phyloP scores from a whole-genome alignment of 2,797 vertebrate genomes.

The Centropyge bicolor region DNA sequence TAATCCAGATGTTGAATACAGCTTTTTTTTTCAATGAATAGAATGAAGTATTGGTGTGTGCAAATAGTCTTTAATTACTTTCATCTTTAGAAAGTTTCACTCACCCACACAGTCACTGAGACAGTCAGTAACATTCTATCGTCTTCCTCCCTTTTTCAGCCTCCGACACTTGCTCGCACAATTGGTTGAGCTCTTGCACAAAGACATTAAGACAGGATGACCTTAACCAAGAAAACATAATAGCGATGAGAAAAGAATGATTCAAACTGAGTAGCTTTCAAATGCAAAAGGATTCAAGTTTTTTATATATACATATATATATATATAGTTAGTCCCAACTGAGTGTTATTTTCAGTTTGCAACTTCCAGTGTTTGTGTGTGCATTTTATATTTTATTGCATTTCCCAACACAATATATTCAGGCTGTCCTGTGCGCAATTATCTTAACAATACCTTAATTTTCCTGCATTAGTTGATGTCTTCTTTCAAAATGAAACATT shows the following conservation, averaged over 20 bases:
- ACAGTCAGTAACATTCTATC: not conserved
- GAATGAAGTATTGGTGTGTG: conserved; percentile 14
- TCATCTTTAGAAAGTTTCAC: conserved; percentile 24
- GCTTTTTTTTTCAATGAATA: not conserved
- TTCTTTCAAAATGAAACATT: not conserved
- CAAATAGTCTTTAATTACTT: conserved; percentile 40
- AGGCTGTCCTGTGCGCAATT: not conserved
- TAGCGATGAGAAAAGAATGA: not conserved
- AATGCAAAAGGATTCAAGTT: not conserved
- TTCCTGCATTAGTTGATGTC: no score
- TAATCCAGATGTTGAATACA: not conserved
- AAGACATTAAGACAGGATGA: conserved; percentile 11
- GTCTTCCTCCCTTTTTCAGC: not conserved
- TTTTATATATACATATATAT: no score
- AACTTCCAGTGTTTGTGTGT: not conserved
- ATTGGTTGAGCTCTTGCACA: not conserved
- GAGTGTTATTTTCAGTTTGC: not conserved
- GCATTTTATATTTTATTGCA: not conserved
- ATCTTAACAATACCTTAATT: no score
- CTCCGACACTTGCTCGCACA: not conserved
- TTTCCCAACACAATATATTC: not conserved
- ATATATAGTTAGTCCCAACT: not conserved
- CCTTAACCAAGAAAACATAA: not conserved
- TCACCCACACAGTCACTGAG: conserved; percentile 17
- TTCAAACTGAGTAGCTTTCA: not conserved